Base-by-base conservation (phyloP, 2,888 invertebrate species). In the Sabellastarte sp. region DNA sequence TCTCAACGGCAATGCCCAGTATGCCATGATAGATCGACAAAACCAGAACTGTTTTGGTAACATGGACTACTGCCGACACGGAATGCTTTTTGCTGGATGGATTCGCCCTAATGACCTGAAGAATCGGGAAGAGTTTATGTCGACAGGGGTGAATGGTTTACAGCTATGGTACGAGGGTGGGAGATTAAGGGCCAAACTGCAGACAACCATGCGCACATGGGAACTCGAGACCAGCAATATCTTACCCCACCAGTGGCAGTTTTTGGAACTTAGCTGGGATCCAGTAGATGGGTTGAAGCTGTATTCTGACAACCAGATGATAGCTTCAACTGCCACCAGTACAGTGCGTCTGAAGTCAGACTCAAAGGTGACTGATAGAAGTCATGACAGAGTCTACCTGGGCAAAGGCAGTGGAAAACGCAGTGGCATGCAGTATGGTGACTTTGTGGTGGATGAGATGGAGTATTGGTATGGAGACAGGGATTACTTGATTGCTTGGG, bases 391-490 rank as follows among this genome's bases (percentile, higher is more conserved):
- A 24, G 63, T 67, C 55, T 70, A 67, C 65, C 32, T 71, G n/a
- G 71, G 69, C 2, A 50, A 67, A 30, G 69, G 66, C 1, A 66
- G 67, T 5, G 67, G 65, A 20, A 56, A 56, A 10, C 57, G 59
- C n/a, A 28, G 28, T 20, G 50, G 56, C 29, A 53, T 59, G 29
- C 50, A 50, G 20, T 71, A 70, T 59, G 83, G 75, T 24, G 76
- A 76, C 57, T 76, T 77, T 50, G 74, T 74, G 24, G 76, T 73
- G 63, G 83, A 83, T 67, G 81, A 82, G 50, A 65, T 83, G 66
- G 78, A 80, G 57, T 74, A 76, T 68, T 83, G 80, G 81, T 76
- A 75, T 58, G 77, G 76, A n/a, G 75, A 79, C 66, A 68, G 82
- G 55, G 79, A 78, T 57, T 80, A 80, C 62, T 73, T 83, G 3